Conservation (phyloP, 2,797 vertebrate species). For the Centroberyx gerrardi region DNA sequence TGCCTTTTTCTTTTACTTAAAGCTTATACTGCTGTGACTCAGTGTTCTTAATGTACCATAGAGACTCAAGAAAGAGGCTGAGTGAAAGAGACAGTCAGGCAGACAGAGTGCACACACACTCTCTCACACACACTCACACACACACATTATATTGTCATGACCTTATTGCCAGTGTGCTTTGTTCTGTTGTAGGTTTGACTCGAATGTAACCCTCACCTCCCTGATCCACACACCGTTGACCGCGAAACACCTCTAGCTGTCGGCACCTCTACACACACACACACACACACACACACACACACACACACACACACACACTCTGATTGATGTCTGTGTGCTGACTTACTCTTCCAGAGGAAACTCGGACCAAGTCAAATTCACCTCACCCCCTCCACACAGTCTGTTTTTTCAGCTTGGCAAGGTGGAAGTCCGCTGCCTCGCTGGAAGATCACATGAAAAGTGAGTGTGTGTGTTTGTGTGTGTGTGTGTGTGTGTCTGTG, state of each 20-base stretch:
- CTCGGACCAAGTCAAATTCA: slow-evolving; percentile 63
- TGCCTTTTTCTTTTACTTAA: slow-evolving; percentile 50
- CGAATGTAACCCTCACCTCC: slow-evolving; percentile 57
- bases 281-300: slow-evolving; percentile 30
- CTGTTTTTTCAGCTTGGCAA: slow-evolving; percentile 82
- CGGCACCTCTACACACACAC: slow-evolving; percentile 56
- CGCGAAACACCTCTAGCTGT: slow-evolving; percentile 69
- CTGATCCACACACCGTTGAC: slow-evolving; percentile 66
- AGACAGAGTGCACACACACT: slow-evolving; percentile 15
- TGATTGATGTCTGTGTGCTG: slow-evolving; percentile 67
- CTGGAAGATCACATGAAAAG: slow-evolving; percentile 65
- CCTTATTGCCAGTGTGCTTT: slow-evolving; percentile 23
- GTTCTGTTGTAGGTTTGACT: slow-evolving; percentile 43
- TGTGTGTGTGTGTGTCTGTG: slow-evolving; percentile 18
- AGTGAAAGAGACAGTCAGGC: slow-evolving; percentile 40
- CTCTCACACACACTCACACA: slow-evolving; percentile 20
- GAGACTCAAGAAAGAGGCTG: slow-evolving; percentile 38
- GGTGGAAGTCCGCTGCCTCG: slow-evolving; percentile 73
- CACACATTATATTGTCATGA: slow-evolving; percentile 1
- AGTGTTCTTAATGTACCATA: slow-evolving; percentile 51
- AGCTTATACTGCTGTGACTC: slow-evolving; percentile 33
- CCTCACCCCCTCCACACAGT: slow-evolving; percentile 55
- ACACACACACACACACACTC: slow-evolving; percentile 37
- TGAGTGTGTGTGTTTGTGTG: slow-evolving; percentile 23
- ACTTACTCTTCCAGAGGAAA: slow-evolving; percentile 76